Evolutionary conservation across 2,888 invertebrate species (phyloP).

Genomic region (Pandemis cinnamomeana): DNA sequence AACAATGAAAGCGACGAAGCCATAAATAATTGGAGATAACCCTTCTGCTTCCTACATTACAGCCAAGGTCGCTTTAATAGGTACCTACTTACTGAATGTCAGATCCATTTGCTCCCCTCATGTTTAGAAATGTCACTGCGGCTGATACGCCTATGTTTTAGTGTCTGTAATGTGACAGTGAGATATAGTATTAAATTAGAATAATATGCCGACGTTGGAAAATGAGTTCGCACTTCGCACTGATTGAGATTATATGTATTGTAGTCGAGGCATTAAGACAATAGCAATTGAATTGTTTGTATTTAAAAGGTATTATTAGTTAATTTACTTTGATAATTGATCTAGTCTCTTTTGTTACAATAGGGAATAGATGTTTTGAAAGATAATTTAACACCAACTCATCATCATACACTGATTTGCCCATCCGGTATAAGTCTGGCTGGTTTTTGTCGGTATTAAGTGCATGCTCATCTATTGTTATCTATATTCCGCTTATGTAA

Average conservation of each 20-base stretch:
- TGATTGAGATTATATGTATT: conserved; percentile 54
- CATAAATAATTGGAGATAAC: conserved; percentile 65
- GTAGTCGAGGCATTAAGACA: background rate
- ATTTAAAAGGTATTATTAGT: background rate
- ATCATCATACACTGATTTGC: too few relatives aligned
- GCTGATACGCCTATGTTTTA: conserved; percentile 78
- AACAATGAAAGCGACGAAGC: conserved; percentile 23
- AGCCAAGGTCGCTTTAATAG: conserved; percentile 73
- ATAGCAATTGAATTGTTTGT: background rate
- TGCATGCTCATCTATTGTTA: background rate
- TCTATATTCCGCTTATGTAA: background rate
- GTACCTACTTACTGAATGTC: conserved; percentile 72
- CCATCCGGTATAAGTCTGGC: too few relatives aligned
- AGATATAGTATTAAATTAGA: conserved; percentile 80
- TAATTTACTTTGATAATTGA: background rate
- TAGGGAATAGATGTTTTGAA: too few relatives aligned
- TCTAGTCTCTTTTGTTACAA: too few relatives aligned
- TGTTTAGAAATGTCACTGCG: conserved; percentile 81
- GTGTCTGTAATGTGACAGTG: conserved; percentile 81
- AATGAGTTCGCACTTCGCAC: conserved; percentile 61
- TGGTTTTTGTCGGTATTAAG: too few relatives aligned
- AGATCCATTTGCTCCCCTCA: conserved; percentile 78
- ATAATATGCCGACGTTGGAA: conserved; percentile 68
- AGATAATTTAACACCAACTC: too few relatives aligned
- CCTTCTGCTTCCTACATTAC: conserved; percentile 68